A percentile compares a stretch with the other conserved stretches of the same genome.
Evolutionary conservation across 2,888 invertebrate genomes (phyloP).

Genomic region (Furcula furcula): DNA sequence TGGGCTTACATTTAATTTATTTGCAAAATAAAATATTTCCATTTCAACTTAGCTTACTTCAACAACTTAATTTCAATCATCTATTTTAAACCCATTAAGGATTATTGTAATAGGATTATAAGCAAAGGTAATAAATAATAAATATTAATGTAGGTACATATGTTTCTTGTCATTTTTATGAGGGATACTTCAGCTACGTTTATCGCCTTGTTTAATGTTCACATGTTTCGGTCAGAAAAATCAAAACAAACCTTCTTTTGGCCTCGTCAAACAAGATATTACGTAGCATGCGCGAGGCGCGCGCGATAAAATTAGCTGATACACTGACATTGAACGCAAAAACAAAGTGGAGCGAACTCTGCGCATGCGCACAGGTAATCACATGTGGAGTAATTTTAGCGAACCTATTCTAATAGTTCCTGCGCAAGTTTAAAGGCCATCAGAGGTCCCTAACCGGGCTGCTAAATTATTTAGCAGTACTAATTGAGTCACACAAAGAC

Average conservation of each 20-base stretch:
- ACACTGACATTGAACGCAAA: slow-evolving; percentile 81
- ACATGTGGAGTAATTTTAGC: slow-evolving; percentile 55
- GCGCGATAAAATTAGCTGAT: slow-evolving; percentile 79
- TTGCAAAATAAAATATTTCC: too few relatives aligned
- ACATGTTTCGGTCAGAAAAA: slow-evolving; percentile 57
- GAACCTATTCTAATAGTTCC: slow-evolving; percentile 47
- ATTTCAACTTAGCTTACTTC: too few relatives aligned
- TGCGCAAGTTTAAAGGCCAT: slow-evolving; percentile 37
- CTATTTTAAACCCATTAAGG: too few relatives aligned
- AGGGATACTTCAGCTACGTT: slow-evolving; percentile 10
- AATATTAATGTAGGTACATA: too few relatives aligned
- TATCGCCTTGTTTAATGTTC: slow-evolving; percentile 33
- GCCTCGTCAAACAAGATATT: slow-evolving; percentile 70
- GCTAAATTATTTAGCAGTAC: slow-evolving; percentile 38
- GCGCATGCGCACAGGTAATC: slow-evolving; percentile 68
- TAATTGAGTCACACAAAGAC: slow-evolving; percentile 59
- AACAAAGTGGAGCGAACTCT: slow-evolving; percentile 71
- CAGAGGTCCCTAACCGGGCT: slow-evolving; percentile 50
- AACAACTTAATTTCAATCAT: too few relatives aligned
- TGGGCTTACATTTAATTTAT: too few relatives aligned
- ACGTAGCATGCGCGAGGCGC: slow-evolving; percentile 66
- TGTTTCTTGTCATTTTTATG: slow-evolving; percentile 4
- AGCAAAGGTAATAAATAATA: too few relatives aligned
- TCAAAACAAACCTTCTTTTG: slow-evolving; percentile 74
- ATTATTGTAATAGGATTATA: too few relatives aligned